These are phyloP conservation scores for Drosophila pandora DNA, from an alignment of 1,140 invertebrate genomes.

Conservation along the genomic window DNA sequence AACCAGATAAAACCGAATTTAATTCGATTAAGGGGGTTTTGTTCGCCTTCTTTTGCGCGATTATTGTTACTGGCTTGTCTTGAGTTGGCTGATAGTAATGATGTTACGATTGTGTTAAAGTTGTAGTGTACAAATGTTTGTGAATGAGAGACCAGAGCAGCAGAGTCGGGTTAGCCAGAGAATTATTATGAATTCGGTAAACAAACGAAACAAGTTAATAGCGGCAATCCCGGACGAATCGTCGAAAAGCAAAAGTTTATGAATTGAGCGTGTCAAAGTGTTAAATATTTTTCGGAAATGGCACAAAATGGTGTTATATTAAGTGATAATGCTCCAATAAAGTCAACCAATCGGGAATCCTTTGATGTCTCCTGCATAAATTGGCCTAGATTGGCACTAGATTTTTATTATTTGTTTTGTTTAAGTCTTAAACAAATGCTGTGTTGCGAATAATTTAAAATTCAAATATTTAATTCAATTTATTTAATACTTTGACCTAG, in stretches of 20 bases:
- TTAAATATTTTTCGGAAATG: constrained; percentile 7
- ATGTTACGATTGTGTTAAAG: constrained; percentile 52
- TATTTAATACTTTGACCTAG: background rate
- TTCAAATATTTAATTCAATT: background rate
- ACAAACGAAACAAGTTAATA: constrained; percentile 73
- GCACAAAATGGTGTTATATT: constrained; percentile 23
- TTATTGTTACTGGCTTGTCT: constrained; percentile 30
- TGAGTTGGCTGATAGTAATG: constrained; percentile 59
- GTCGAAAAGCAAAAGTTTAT: constrained; percentile 8
- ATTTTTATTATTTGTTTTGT: no score
- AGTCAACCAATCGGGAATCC: background rate
- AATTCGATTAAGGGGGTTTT: constrained; percentile 80
- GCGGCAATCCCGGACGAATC: constrained; percentile 36
- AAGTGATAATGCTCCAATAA: constrained; percentile 1
- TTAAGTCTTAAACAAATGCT: no score
- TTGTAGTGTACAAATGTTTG: constrained; percentile 33
- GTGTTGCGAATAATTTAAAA: background rate
- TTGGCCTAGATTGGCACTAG: background rate
- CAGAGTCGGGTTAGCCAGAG: constrained; percentile 19
- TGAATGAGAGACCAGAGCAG: constrained; percentile 34
- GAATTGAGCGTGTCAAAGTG: constrained; percentile 29
- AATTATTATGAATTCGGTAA: constrained; percentile 65
- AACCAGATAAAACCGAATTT: constrained; percentile 83
- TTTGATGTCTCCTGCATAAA: background rate
- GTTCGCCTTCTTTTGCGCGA: constrained; percentile 55